Evolutionary conservation across 2,113 vertebrate species (phyloP), one percentile per base, ranked within the genome.

Genomic region (Paramormyrops kingsleyae): DNA sequence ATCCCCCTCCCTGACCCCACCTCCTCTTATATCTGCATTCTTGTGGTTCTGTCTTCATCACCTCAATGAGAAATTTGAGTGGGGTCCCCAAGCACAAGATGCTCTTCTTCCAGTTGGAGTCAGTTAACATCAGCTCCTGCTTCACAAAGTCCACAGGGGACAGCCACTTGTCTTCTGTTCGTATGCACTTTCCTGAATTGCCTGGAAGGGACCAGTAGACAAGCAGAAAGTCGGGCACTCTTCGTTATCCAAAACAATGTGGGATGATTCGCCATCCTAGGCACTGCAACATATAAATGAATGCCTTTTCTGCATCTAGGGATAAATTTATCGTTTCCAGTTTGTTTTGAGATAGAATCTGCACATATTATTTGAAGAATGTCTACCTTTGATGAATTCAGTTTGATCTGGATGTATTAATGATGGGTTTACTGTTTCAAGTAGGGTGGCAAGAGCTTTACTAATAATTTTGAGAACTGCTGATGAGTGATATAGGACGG

Each of bases 151-250:
- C 93, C 31, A 27, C 19, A 0, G 94, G 95, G 35, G 84, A 95
- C 91, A 96, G 44, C 96, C 96, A 96, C 24, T 70, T 53, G 0
- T 27, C 85, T 74, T 94, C 94, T 0, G 94, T 96, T 0, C 95
- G 94, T 59, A 96, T 94, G 74, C 95, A 93, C 89, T 93, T 95
- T 66, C 94, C 93, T 1, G 5, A 84, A 24, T 9, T 84, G 17
- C 19, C 83, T 84, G 39, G 6, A 84, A 84, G 44, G 44, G 44
- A 19, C 19, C 83, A 84, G 7, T 95, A 90, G 31, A 24, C 59
- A 19, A 35, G 35, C 56, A 35, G 1, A 47, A 24, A 62, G 83
- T 15, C 17, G 5, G 21, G 31, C 2, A 49, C 5, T 42, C 31
- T 17, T 39, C 17, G 74, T 77, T 77, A 15, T 24, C 46, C 35